These are phyloP conservation scores for Strix aluco DNA, from an alignment of 2,113 vertebrate genomes.

Conservation along the genomic window DNA sequence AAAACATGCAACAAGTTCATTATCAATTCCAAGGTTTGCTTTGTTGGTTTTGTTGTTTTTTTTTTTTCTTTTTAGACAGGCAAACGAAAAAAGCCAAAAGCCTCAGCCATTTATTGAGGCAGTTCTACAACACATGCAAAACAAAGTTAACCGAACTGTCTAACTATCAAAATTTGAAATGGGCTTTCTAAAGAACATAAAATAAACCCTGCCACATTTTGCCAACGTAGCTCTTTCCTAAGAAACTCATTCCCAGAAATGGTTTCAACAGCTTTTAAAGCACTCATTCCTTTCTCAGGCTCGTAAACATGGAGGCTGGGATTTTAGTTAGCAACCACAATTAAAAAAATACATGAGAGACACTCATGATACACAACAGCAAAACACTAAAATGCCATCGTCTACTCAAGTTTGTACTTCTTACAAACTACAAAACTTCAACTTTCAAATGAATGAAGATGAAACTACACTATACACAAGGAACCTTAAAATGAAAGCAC, in stretches of 20 bases:
- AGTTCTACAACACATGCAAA: background rate
- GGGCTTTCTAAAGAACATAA: background rate
- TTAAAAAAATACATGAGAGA: background rate
- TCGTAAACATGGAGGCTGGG: background rate
- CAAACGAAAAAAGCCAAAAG: background rate
- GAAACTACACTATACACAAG: background rate
- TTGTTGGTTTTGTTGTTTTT: background rate
- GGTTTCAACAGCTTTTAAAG: background rate
- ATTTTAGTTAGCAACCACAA: background rate
- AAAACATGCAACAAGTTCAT: background rate
- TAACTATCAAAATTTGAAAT: background rate
- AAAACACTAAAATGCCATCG: background rate
- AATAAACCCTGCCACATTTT: background rate
- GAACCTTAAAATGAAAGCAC: background rate
- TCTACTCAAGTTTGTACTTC: background rate
- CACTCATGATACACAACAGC: background rate
- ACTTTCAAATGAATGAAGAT: background rate
- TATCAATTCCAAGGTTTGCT: background rate
- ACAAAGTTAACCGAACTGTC: background rate
- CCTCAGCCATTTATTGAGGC: background rate
- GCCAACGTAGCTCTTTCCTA: background rate
- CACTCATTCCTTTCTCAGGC: background rate
- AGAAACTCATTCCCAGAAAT: background rate
- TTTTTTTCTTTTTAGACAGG: background rate
- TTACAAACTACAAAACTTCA: background rate